Percentiles rank a stretch among this genome's conserved stretches.
phyloP scores from a whole-genome alignment of 1,140 invertebrate species.

The Drosophila suzukii region DNA sequence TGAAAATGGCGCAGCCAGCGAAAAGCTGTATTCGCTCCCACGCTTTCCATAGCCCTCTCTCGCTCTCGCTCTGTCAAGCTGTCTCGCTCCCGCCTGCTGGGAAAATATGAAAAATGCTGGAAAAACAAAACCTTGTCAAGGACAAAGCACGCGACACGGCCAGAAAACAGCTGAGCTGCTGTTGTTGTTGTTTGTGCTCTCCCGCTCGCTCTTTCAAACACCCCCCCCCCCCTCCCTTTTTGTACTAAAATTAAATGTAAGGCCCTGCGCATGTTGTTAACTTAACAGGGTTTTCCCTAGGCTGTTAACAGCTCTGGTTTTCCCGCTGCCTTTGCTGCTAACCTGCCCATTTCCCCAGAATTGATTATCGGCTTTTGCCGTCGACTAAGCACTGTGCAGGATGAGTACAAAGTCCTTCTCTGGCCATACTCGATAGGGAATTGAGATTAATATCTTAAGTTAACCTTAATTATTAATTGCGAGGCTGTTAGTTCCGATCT shows the following conservation, averaged over 20 bases:
- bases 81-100: slow-evolving; percentile 11
- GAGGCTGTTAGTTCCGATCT: too few relatives aligned
- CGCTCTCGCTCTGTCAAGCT: slow-evolving; percentile 22
- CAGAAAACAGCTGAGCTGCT: slow-evolving; percentile 73
- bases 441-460: too few relatives aligned
- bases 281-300: slow-evolving; percentile 21
- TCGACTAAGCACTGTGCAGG: background rate
- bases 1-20: slow-evolving; percentile 55
- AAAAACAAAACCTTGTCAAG: slow-evolving; percentile 83
- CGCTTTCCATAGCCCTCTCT: background rate
- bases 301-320: slow-evolving; percentile 9
- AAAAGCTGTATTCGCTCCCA: slow-evolving; percentile 43
- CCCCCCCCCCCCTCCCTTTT: background rate
- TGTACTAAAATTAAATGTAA: slow-evolving; percentile 31
- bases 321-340: slow-evolving; percentile 32
- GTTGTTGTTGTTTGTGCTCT: slow-evolving; percentile 40
- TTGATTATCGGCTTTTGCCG: slow-evolving; percentile 58
- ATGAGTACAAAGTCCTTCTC: background rate
- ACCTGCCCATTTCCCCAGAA: slow-evolving; percentile 26
- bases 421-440: too few relatives aligned
- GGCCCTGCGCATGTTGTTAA: slow-evolving; percentile 58
- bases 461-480: too few relatives aligned
- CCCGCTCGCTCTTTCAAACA: slow-evolving; percentile 2
- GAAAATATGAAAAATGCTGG: slow-evolving; percentile 52
- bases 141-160: slow-evolving; percentile 73